Conservation (phyloP, 2,888 invertebrate species). For the Xylocampa areola region DNA sequence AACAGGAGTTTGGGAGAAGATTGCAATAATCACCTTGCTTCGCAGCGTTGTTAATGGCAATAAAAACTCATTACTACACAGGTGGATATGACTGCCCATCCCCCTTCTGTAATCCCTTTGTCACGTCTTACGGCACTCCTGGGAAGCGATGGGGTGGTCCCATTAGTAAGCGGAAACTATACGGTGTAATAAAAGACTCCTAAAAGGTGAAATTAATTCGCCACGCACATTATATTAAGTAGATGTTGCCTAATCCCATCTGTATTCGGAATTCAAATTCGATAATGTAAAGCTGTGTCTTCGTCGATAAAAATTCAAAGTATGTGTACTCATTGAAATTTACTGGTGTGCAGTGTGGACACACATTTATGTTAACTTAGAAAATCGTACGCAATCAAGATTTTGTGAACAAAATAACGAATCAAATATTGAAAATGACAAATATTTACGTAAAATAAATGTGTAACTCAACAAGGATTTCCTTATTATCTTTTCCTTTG, state of each 20-base stretch:
- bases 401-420: no score
- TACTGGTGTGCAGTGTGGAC: no score
- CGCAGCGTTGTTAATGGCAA: conserved; percentile 24
- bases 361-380: no score
- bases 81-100: conserved; percentile 42
- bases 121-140: conserved; percentile 45
- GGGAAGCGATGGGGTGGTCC: conserved; percentile 38
- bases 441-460: no score
- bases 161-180: conserved; percentile 35
- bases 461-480: no score
- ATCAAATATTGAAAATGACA: no score
- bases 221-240: conserved; percentile 13
- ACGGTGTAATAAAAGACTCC: conserved; percentile 29
- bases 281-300: conserved; percentile 1
- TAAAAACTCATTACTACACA: conserved; percentile 41
- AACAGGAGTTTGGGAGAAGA: background rate
- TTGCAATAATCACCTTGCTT: conserved; percentile 35
- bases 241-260: conserved; percentile 6
- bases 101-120: conserved; percentile 33
- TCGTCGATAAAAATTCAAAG: background rate
- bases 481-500: no score
- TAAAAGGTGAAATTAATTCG: conserved; percentile 36
- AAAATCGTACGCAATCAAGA: no score
- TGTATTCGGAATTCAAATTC: conserved; percentile 21
- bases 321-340: no score